Conservation (phyloP, 2,797 vertebrate species). For the Cheirogaleus major region DNA sequence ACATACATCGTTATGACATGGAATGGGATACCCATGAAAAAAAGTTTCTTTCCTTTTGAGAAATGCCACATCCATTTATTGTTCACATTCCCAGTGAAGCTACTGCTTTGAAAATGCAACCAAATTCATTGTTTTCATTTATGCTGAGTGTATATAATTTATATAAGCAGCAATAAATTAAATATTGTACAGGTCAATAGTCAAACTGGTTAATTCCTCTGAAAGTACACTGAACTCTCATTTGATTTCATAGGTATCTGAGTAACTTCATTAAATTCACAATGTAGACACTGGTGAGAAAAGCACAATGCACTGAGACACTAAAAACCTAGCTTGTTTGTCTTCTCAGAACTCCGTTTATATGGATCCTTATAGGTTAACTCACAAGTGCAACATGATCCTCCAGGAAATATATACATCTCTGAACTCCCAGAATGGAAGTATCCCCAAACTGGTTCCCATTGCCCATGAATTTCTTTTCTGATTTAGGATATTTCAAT, state of each 20-base stretch:
- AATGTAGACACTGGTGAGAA: neutral
- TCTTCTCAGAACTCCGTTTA: neutral
- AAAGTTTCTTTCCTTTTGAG: neutral
- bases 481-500: neutral
- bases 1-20: neutral
- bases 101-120: slow-evolving; percentile 19
- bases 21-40: neutral
- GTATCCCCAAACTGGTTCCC: neutral
- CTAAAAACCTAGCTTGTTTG: neutral
- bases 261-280: slow-evolving; percentile 50
- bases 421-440: neutral
- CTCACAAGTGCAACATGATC: neutral
- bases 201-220: slow-evolving; percentile 4
- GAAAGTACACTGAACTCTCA: slow-evolving; percentile 32
- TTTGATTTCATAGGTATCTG: neutral
- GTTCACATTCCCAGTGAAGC: slow-evolving; percentile 1
- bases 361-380: neutral
- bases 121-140: slow-evolving; percentile 34
- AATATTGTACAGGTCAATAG: slow-evolving; percentile 3
- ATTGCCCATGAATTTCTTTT: neutral
- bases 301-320: neutral
- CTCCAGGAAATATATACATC: neutral
- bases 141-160: neutral
- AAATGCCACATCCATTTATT: neutral
- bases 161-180: slow-evolving; percentile 36